Evolutionary conservation across 2,888 invertebrate species (phyloP).

Genomic region (Megastigmus dorsalis): DNA sequence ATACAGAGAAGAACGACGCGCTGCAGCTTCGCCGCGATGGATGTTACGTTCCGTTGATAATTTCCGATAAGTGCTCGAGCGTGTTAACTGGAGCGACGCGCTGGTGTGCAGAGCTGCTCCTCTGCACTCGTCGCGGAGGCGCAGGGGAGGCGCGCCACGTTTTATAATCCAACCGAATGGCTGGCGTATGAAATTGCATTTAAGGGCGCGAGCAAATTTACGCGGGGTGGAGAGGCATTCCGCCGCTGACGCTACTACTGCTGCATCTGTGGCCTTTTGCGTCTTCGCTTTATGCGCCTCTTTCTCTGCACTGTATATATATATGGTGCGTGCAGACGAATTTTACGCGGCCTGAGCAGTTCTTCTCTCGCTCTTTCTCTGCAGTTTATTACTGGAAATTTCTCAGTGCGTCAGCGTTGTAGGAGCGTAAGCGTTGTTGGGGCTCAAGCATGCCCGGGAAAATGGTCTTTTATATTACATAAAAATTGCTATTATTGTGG

Average conservation of each 20-base stretch:
- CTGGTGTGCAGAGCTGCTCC: neutral
- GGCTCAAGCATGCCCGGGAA: too few species aligned
- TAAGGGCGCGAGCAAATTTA: constrained; percentile 21
- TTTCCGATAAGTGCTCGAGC: constrained; percentile 72
- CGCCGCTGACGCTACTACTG: neutral
- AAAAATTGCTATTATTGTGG: too few species aligned
- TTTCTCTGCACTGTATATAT: too few species aligned
- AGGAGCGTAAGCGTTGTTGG: too few species aligned
- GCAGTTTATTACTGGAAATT: too few species aligned
- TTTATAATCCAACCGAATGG: constrained; percentile 23
- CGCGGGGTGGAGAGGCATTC: too few species aligned
- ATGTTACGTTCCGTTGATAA: constrained; percentile 63
- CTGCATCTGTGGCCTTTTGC: constrained; percentile 2
- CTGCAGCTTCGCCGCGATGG: neutral
- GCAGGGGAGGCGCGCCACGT: neutral
- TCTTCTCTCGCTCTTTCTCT: too few species aligned
- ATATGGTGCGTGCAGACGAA: neutral
- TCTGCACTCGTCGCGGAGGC: neutral
- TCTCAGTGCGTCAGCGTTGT: too few species aligned
- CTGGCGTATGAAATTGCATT: constrained; percentile 37
- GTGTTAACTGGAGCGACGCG: constrained; percentile 67
- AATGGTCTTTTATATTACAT: too few species aligned
- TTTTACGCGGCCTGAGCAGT: constrained; percentile 5
- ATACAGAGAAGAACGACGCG: too few species aligned
- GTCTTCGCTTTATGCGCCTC: constrained; percentile 16